Percentiles rank a stretch among this genome's conserved stretches.
phyloP scores from a whole-genome alignment of 2,888 invertebrate species.

The Pachycephus smyrnensis region DNA sequence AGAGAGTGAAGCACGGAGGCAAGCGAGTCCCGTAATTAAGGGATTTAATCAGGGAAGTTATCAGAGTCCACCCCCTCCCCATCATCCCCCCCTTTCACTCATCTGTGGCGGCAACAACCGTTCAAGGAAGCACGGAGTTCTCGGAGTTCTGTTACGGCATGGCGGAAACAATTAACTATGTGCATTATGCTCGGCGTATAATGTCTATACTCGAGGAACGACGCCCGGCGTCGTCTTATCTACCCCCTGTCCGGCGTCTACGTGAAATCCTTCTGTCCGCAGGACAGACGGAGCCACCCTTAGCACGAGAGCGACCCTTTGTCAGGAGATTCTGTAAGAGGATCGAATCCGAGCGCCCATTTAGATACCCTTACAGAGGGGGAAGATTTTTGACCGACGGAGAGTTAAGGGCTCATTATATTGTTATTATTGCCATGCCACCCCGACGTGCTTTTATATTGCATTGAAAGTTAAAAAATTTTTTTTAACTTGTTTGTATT shows the following conservation, averaged over 20 bases:
- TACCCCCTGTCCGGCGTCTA: neutral
- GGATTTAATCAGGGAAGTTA: slow-evolving; percentile 49
- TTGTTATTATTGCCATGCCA: neutral
- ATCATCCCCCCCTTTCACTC: neutral
- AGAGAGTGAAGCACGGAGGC: neutral
- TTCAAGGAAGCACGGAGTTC: slow-evolving; percentile 25
- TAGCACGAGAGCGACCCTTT: slow-evolving; percentile 15
- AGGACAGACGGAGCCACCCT: neutral
- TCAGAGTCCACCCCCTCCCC: slow-evolving; percentile 28
- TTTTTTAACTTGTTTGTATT: neutral
- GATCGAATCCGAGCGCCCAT: neutral
- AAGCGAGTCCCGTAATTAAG: slow-evolving; percentile 22
- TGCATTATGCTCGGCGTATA: slow-evolving; percentile 34
- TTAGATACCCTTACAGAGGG: neutral
- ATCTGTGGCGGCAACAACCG: slow-evolving; percentile 23
- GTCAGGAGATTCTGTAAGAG: slow-evolving; percentile 11
- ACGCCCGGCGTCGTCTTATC: slow-evolving; percentile 19
- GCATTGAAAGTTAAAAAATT: neutral
- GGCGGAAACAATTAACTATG: slow-evolving; percentile 45
- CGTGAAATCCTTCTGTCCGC: neutral
- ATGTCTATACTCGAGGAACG: slow-evolving; percentile 17
- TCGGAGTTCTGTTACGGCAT: slow-evolving; percentile 23
- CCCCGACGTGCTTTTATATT: too few relatives aligned
- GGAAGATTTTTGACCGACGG: neutral
- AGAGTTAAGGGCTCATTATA: neutral